Conservation (phyloP, 2,797 vertebrate species). For the Falco rusticolus region DNA sequence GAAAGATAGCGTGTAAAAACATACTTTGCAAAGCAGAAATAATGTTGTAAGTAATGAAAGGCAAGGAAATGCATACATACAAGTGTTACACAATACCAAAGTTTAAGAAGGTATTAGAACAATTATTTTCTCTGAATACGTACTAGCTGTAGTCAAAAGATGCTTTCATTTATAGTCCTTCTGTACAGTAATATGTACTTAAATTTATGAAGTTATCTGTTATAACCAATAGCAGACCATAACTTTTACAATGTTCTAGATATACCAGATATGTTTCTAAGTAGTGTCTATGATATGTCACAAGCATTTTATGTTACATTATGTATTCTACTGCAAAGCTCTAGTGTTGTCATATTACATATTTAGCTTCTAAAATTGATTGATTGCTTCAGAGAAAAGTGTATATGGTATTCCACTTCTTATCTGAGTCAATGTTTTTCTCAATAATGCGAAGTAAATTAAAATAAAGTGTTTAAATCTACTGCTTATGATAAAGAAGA, state of each 20-base stretch:
- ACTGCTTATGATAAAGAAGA: conserved; percentile 80
- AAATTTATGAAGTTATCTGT: background rate
- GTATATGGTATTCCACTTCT: conserved; percentile 63
- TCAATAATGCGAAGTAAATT: conserved; percentile 76
- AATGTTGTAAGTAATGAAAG: background rate
- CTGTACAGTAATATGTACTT: background rate
- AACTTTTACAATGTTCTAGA: background rate
- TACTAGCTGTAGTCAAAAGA: background rate
- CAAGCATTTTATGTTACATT: conserved; percentile 48
- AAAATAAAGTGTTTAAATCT: conserved; percentile 83
- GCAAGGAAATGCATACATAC: background rate
- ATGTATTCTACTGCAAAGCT: conserved; percentile 47
- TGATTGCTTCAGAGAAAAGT: conserved; percentile 66
- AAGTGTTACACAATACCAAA: background rate
- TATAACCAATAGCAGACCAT: background rate
- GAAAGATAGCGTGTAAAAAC: background rate
- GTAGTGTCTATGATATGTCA: conserved; percentile 15
- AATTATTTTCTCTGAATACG: background rate
- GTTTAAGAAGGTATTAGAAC: background rate
- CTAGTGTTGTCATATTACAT: conserved; percentile 67
- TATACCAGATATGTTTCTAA: background rate
- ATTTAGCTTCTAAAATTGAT: conserved; percentile 74
- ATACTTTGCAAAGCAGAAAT: background rate
- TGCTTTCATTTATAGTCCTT: background rate
- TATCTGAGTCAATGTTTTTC: conserved; percentile 75